A percentile compares a stretch with the other conserved stretches of the same genome.
Conservation (phyloP, 2,113 vertebrate species). For the Sander lucioperca region DNA sequence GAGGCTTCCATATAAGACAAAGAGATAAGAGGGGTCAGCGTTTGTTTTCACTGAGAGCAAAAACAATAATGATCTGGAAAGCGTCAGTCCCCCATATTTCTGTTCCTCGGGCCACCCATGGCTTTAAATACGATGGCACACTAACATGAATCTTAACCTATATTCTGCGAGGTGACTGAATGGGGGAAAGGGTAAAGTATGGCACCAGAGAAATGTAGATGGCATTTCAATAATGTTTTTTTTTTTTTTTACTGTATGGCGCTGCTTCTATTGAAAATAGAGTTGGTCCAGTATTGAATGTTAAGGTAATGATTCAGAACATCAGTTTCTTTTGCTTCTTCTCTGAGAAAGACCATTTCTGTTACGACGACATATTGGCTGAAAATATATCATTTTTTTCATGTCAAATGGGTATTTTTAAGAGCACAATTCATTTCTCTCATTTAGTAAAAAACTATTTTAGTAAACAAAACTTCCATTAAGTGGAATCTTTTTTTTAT, state of each 20-base stretch:
- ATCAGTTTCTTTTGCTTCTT: constrained; percentile 1
- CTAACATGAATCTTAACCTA: constrained; percentile 48
- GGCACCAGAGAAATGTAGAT: constrained; percentile 48
- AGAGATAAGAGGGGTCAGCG: constrained; percentile 23
- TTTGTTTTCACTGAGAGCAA: constrained; percentile 36
- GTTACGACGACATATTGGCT: neutral
- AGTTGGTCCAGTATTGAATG: constrained; percentile 18
- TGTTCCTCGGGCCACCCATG: constrained; percentile 4
- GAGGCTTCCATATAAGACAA: neutral
- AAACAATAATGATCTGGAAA: constrained; percentile 59
- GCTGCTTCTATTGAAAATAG: constrained; percentile 31
- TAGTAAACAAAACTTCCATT: neutral
- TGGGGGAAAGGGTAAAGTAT: constrained; percentile 24
- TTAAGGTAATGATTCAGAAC: neutral
- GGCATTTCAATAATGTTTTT: constrained; percentile 39
- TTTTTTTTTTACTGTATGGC: neutral
- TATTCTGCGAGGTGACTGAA: constrained; percentile 36
- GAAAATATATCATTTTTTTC: neutral
- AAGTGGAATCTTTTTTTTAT: neutral
- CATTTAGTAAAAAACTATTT: neutral
- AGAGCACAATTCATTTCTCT: neutral
- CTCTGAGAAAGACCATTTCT: neutral
- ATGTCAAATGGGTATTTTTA: neutral
- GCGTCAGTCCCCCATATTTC: constrained; percentile 42
- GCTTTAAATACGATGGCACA: constrained; percentile 55